phyloP scores from a whole-genome alignment of 2,113 vertebrate species.

The Felis chaus region DNA sequence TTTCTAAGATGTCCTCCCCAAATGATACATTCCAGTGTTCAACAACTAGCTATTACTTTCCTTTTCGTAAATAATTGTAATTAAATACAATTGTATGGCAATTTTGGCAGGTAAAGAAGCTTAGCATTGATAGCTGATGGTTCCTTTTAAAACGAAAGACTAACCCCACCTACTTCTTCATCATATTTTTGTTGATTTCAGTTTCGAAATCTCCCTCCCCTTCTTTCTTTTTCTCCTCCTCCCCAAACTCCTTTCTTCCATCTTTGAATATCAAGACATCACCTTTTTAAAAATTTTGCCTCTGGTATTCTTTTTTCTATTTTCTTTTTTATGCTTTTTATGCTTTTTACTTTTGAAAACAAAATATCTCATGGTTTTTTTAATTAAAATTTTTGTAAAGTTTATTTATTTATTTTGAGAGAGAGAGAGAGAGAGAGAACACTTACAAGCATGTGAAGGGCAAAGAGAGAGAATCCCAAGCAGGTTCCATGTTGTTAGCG shows the following conservation, averaged over 20 bases:
- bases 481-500: too few species aligned
- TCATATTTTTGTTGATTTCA: slow-evolving; percentile 3
- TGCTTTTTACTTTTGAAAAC: not conserved
- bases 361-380: too few species aligned
- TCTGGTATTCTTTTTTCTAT: not conserved
- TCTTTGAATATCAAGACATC: not conserved
- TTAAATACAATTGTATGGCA: not conserved
- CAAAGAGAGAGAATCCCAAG: too few species aligned
- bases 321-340: not conserved
- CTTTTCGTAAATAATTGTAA: not conserved
- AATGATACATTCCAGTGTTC: not conserved
- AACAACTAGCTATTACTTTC: not conserved
- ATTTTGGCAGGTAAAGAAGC: not conserved
- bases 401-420: too few species aligned
- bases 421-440: too few species aligned
- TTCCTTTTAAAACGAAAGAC: not conserved
- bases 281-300: slow-evolving; percentile 2
- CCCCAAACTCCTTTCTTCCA: not conserved
- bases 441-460: too few species aligned
- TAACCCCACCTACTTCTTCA: not conserved
- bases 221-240: not conserved
- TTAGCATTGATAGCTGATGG: not conserved
- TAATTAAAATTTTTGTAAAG: too few species aligned
- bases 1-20: not conserved
- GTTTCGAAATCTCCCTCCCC: not conserved